These are phyloP conservation scores for Drosophila saltans DNA, from an alignment of 1,140 invertebrate species.

Conservation along the genomic window DNA sequence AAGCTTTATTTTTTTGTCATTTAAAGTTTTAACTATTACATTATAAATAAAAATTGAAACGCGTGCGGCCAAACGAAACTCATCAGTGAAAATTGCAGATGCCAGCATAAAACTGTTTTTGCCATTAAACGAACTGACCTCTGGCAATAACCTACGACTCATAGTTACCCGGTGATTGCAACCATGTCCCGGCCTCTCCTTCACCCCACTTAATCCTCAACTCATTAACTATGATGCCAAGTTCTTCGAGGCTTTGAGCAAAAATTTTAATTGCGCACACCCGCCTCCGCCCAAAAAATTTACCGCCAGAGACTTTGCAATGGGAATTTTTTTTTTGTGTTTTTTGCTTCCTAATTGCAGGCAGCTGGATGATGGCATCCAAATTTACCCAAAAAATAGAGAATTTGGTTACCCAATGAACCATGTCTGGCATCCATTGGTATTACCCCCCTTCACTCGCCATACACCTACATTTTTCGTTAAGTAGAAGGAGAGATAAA, in stretches of 20 bases:
- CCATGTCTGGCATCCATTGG: conserved; percentile 33
- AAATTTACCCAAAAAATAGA: conserved; percentile 16
- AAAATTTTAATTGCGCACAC: conserved; percentile 65
- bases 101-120: neutral
- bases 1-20: conserved; percentile 26
- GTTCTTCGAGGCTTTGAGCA: conserved; percentile 42
- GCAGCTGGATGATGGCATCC: conserved; percentile 34
- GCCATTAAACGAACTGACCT: neutral
- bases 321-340: conserved; percentile 11
- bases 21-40: neutral
- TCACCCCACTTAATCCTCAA: conserved; percentile 12
- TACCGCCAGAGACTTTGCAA: conserved; percentile 58
- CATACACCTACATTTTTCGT: neutral
- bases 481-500: conserved; percentile 19
- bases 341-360: conserved; percentile 66
- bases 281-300: conserved; percentile 25
- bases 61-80: neutral
- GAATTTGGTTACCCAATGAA: conserved; percentile 63
- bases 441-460: neutral
- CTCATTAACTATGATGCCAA: conserved; percentile 53
- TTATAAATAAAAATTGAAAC: neutral
- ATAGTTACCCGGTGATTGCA: neutral
- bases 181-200: too few species aligned
- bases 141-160: neutral
- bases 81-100: neutral